These are phyloP conservation scores for Oncorhynchus clarkii DNA, from an alignment of 2,113 vertebrate genomes.

Conservation along the genomic window DNA sequence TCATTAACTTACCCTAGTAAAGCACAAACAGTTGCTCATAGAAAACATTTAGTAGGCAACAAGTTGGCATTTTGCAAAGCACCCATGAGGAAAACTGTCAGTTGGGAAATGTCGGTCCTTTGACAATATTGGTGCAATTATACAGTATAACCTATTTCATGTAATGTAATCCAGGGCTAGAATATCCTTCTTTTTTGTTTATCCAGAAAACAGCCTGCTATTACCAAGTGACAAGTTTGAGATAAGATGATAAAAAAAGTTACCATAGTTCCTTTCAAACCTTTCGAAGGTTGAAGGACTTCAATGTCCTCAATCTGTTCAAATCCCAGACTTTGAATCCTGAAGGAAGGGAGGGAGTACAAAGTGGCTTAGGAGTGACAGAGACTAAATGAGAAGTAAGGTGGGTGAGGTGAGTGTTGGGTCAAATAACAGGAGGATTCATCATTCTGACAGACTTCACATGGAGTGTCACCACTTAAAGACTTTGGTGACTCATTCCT, in stretches of 20 bases:
- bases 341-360: background rate
- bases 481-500: too few species aligned
- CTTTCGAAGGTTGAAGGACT: too few species aligned
- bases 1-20: conserved; percentile 21
- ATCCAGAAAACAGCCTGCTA: too few species aligned
- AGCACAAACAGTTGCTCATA: background rate
- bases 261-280: too few species aligned
- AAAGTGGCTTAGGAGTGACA: background rate
- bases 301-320: background rate
- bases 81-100: too few species aligned
- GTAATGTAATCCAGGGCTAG: too few species aligned
- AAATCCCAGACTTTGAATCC: background rate
- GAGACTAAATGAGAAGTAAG: background rate
- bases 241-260: too few species aligned
- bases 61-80: background rate
- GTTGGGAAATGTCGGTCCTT: too few species aligned
- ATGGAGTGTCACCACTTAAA: background rate
- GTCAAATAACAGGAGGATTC: background rate
- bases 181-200: too few species aligned
- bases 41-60: background rate
- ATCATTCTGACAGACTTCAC: background rate
- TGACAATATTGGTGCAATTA: too few species aligned
- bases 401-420: background rate
- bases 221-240: too few species aligned
- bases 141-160: too few species aligned